phyloP scores from a whole-genome alignment of 2,797 vertebrate species.

The Xiphophorus birchmanni region DNA sequence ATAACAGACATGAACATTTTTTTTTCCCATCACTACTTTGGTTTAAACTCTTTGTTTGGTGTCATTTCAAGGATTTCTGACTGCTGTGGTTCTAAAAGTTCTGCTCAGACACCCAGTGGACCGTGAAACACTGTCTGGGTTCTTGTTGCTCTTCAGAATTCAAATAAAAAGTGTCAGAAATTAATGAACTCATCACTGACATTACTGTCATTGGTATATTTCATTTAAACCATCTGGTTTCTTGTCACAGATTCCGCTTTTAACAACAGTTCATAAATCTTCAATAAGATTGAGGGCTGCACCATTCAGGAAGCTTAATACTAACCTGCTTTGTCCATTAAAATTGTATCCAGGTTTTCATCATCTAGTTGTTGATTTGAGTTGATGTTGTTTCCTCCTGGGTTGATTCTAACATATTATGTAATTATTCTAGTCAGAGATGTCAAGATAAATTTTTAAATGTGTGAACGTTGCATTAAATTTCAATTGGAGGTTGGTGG shows the following conservation, averaged over 20 bases:
- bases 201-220: neutral
- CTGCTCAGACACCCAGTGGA: neutral
- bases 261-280: neutral
- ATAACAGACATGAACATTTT: slow-evolving; percentile 27
- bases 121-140: neutral
- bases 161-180: neutral
- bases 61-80: slow-evolving; percentile 5
- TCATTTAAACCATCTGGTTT: neutral
- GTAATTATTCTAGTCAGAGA: neutral
- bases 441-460: neutral
- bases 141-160: slow-evolving; percentile 10
- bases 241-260: neutral
- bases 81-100: neutral
- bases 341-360: neutral
- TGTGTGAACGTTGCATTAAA: neutral
- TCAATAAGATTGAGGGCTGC: neutral
- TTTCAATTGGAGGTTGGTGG: neutral
- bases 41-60: slow-evolving; percentile 10
- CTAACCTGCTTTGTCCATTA: neutral
- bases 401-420: neutral
- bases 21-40: slow-evolving; percentile 11
- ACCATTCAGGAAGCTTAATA: neutral
- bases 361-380: neutral
- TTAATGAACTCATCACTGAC: neutral
- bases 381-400: neutral